Base-by-base conservation (phyloP, 2,797 vertebrate species). In the Protonibea diacanthus region DNA sequence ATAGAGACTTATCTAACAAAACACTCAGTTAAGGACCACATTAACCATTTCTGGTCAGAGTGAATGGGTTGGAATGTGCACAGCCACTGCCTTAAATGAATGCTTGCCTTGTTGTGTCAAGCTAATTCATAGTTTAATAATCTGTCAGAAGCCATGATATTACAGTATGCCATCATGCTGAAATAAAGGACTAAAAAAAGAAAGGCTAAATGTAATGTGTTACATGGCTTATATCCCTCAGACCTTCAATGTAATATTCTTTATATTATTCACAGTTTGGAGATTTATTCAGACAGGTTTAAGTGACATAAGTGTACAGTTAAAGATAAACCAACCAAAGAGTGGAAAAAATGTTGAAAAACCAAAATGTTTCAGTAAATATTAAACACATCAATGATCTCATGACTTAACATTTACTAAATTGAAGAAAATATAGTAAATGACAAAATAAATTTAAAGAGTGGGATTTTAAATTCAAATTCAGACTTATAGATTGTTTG, bases 1-100 rank as follows among this genome's bases (percentile, higher is more conserved):
- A 95, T 95, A 96, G 96, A 95, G 96, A 97, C 96, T 97, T 96
- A 97, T 97, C 95, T 95, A 94, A 95, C 92, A 92, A 91, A 94
- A 91, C 92, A 85, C 83, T 74, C 82, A 92, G 94, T 96, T 94
- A 95, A 94, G 92, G 92, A 94, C 81, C 91, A 93, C 90, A 93
- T 98, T 98, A 99, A 97, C 97, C 95, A 96, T 96, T 97, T 91
- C 89, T 89, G 82, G 72, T 82, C 89, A 89, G 91, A 85, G 89
- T 89, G 92, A 82, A 76, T 61, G 62, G 79, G 71, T 49, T 83
- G 79, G 82, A 82, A 73, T 88, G 76, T 49, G 73, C 25, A 78
- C 76, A 78, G 60, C 64, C 81, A 78, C 45, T 73, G 85, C 78
- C 76, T 76, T 61, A 75, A 83, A 68, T 21, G 48, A 70, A 75